Evolutionary conservation across 2,797 vertebrate species (phyloP), one percentile per base, ranked within the genome.

Genomic region (Choloepus didactylus): DNA sequence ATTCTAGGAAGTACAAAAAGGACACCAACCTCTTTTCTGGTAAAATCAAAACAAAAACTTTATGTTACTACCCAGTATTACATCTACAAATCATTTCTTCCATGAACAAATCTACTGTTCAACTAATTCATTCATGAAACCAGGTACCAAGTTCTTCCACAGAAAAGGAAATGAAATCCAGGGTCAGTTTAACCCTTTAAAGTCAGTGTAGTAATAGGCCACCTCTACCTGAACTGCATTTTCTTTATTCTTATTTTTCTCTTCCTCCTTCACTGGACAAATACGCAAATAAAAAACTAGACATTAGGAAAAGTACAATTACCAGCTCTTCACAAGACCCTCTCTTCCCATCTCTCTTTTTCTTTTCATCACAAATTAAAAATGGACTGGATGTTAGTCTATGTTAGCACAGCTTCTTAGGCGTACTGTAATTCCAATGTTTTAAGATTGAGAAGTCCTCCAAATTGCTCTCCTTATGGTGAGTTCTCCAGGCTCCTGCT

Each of bases 1-100:
- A 83, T 95, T 97, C 86, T 83, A 94, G 94, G 95, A 97, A 96
- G 85, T 93, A 60, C 73, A 91, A 76, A 95, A 94, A 85, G 54
- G 80, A 18, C 35, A 69, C 75, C 35, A 41, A 66, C 54, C n/a
- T 31, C 49, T 64, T 89, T 96, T 93, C 92, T 87, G 86, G 96
- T 95, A 95, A 96, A 96, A 94, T 60, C 66, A 89, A 94, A 94
- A 96, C 73, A 88, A 87, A 97, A 95, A 56, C 44, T 91, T 44
- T 16, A 46, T 21, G 0, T 60, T 67, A 7, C 7, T 2, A 29
- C 25, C 49, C 1, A 3, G 4, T 66, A 64, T 91, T 89, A 92
- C 38, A 87, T 88, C 44, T 83, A 49, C 0, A 77, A 23, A 82
- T 62, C 2, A 56, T 81, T 87, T 87, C 93, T 77, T 85, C 54